A percentile compares a stretch with the other conserved stretches of the same genome.
phyloP scores from a whole-genome alignment of 2,888 invertebrate species.

The Brenthis hecate region DNA sequence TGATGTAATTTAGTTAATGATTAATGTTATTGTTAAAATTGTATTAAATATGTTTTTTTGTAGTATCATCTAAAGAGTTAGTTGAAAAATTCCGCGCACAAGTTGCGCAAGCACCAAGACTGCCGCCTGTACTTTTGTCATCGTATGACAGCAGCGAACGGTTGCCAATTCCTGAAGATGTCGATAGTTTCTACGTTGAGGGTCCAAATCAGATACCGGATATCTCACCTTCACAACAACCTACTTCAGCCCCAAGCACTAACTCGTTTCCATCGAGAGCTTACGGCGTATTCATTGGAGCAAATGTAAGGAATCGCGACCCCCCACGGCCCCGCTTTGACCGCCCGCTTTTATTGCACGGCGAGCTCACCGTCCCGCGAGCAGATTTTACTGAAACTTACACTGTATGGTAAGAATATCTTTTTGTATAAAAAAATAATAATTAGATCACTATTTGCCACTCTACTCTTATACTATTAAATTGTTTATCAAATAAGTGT shows the following conservation, averaged over 20 bases:
- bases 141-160: constrained; percentile 40
- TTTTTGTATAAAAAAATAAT: neutral
- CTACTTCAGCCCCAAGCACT: constrained; percentile 6
- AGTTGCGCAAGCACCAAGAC: constrained; percentile 48
- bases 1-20: neutral
- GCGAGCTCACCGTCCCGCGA: constrained; percentile 56
- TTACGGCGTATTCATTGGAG: constrained; percentile 8
- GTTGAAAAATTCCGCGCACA: constrained; percentile 58
- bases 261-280: constrained; percentile 3
- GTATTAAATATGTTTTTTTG: no score
- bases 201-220: neutral
- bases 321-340: constrained; percentile 53
- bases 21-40: no score
- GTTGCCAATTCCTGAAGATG: constrained; percentile 41
- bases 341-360: constrained; percentile 54
- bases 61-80: constrained; percentile 55
- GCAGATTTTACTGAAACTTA: constrained; percentile 65
- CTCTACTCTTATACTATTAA: no score
- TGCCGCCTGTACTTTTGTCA: constrained; percentile 52
- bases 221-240: constrained; percentile 1
- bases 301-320: constrained; percentile 25
- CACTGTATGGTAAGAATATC: constrained; percentile 51
- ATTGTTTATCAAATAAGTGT: neutral
- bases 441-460: no score
- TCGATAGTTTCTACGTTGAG: neutral